These are phyloP conservation scores for Troides oblongomaculatus DNA, from an alignment of 2,888 invertebrate genomes.

Conservation along the genomic window DNA sequence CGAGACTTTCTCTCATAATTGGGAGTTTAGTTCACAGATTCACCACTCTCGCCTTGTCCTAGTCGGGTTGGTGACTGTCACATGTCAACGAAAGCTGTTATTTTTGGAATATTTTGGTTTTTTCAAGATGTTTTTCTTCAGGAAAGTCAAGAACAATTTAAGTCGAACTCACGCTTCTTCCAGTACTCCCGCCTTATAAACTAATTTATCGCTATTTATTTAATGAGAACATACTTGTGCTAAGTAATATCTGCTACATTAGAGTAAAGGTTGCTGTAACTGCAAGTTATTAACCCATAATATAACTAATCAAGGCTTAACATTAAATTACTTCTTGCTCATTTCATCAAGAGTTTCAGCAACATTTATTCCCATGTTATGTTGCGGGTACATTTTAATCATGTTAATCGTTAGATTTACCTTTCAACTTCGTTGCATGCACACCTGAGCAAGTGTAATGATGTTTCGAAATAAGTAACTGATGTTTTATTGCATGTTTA, in stretches of 20 bases:
- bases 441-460: neutral
- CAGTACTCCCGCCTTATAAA: too few relatives aligned
- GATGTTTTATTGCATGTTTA: too few relatives aligned
- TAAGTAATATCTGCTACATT: constrained; percentile 1
- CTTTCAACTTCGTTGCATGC: neutral
- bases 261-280: neutral
- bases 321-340: constrained; percentile 10
- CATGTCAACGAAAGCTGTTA: too few relatives aligned
- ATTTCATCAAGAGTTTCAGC: constrained; percentile 7
- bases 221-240: neutral
- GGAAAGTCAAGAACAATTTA: too few relatives aligned
- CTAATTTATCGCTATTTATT: too few relatives aligned
- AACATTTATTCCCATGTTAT: neutral
- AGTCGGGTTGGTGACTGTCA: too few relatives aligned
- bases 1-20: too few relatives aligned
- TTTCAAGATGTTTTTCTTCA: too few relatives aligned
- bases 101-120: too few relatives aligned
- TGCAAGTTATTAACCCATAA: neutral
- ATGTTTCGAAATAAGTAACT: neutral
- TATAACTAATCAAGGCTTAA: constrained; percentile 2
- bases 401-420: neutral
- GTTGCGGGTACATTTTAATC: neutral
- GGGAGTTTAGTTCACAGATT: too few relatives aligned
- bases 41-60: too few relatives aligned
- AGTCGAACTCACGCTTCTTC: too few relatives aligned